Evolutionary conservation across 2,888 invertebrate genomes (phyloP).

Genomic region (Neoascia interrupta): DNA sequence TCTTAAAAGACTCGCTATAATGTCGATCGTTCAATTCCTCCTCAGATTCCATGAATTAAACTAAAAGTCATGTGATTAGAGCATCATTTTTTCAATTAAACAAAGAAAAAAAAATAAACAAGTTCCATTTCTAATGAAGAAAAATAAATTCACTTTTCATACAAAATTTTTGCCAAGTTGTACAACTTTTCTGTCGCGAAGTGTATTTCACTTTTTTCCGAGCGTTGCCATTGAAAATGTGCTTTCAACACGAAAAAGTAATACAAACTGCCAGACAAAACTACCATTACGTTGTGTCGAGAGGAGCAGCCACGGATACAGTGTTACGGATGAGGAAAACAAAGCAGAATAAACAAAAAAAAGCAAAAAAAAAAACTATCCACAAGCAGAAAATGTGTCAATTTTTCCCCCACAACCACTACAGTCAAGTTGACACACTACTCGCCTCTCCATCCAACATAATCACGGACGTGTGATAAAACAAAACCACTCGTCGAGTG

Average conservation of each 20-base stretch:
- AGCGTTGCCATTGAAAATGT: constrained; percentile 56
- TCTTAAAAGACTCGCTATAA: neutral
- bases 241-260: constrained; percentile 53
- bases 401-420: constrained; percentile 54
- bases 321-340: constrained; percentile 13
- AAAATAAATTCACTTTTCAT: no score
- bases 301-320: neutral
- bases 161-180: no score
- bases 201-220: constrained; percentile 51
- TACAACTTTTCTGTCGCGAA: no score
- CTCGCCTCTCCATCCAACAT: neutral
- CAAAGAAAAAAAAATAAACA: neutral
- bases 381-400: constrained; percentile 64
- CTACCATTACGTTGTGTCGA: constrained; percentile 28
- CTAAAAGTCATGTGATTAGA: neutral
- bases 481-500: no score
- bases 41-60: neutral
- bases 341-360: constrained; percentile 4
- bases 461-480: neutral
- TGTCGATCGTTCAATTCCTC: constrained; percentile 6
- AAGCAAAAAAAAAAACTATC: constrained; percentile 42
- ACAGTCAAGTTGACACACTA: constrained; percentile 34
- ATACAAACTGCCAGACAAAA: constrained; percentile 53
- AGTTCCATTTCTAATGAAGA: neutral
- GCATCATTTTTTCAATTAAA: neutral